Base-by-base conservation (phyloP, 2,888 invertebrate species). In the Epiblema foenella region DNA sequence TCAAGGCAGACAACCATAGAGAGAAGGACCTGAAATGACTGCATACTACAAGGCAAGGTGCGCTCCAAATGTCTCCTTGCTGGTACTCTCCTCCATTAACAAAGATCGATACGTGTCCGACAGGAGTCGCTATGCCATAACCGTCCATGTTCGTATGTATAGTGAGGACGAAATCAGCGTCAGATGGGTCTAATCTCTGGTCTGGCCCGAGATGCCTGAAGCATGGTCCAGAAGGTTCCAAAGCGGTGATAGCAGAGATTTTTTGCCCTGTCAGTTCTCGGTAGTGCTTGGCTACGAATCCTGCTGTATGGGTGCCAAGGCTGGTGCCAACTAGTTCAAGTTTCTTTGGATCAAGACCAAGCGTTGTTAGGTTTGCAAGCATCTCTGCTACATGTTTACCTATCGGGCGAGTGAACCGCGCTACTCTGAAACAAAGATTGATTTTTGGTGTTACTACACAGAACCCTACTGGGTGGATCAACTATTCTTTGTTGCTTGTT, bases 51-150 rank as follows among this genome's bases (percentile, higher is more conserved):
- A 76, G 78, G 33, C 88, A 88, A 0, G 84, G 84, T n/a, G 79
- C 71, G 79, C 81, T 82, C 0, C 82, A 4, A 1, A 84, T 1
- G 15, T 84, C 84, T 0, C 82, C 84, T 0, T 85, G 84, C 70
- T 88, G 88, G 54, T 75, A 87, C 66, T 90, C 90, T 0, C 82
- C 82, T 7, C 82, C 81, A 63, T 81, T 81, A 2, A 81, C 73
- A 67, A 80, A 82, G 42, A 79, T 78, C 56, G 78, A 76, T 0
- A 82, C 75, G 29, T 81, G 81, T 0, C 82, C 84, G 4, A 77
- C 58, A 0, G 77, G 75, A 0, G 72, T 68, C 0, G 77, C 74
- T 63, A 79, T 78, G 0, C 81, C 81, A 11, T 67, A 77, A 0
- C 68, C 76, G 11, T 79, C 78, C 0, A 77, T 78, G n/a, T 82